Percentiles rank a stretch among this genome's conserved stretches.
These are phyloP conservation scores for Sebastes miniatus DNA, from an alignment of 2,797 vertebrate genomes.

Conservation along the genomic window DNA sequence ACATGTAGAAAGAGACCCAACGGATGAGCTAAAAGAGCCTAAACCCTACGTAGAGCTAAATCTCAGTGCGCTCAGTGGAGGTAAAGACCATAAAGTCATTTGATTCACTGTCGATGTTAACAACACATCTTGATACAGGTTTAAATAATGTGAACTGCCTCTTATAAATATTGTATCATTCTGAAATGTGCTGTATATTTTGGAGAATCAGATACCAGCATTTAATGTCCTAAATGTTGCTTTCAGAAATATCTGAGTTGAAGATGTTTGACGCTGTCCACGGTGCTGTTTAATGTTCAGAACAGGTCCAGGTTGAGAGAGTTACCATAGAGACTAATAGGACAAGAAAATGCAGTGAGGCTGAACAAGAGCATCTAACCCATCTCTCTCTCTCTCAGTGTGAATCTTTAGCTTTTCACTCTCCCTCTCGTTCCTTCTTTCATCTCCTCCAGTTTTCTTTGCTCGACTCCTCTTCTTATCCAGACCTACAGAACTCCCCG, in stretches of 20 bases:
- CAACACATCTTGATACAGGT: neutral
- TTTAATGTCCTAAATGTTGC: neutral
- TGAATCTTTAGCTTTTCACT: neutral
- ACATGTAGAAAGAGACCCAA: neutral
- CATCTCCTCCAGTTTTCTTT: neutral
- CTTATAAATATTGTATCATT: neutral
- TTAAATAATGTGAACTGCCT: neutral
- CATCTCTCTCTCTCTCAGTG: neutral
- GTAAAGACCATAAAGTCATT: neutral
- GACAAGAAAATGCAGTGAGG: neutral
- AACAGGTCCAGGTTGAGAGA: constrained; percentile 13
- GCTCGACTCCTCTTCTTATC: neutral
- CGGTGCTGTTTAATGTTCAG: constrained; percentile 28
- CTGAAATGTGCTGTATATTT: neutral
- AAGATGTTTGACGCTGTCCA: neutral
- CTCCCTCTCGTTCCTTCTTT: neutral
- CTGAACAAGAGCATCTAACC: constrained; percentile 7
- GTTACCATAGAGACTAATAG: constrained; percentile 19
- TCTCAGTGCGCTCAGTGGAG: neutral
- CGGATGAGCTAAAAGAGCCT: neutral
- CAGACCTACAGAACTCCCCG: neutral
- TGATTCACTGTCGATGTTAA: neutral
- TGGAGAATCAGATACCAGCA: neutral
- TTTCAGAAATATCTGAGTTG: neutral
- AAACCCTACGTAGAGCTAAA: neutral